These are phyloP conservation scores for Incurvaria masculella DNA, from an alignment of 2,888 invertebrate genomes.

Conservation along the genomic window DNA sequence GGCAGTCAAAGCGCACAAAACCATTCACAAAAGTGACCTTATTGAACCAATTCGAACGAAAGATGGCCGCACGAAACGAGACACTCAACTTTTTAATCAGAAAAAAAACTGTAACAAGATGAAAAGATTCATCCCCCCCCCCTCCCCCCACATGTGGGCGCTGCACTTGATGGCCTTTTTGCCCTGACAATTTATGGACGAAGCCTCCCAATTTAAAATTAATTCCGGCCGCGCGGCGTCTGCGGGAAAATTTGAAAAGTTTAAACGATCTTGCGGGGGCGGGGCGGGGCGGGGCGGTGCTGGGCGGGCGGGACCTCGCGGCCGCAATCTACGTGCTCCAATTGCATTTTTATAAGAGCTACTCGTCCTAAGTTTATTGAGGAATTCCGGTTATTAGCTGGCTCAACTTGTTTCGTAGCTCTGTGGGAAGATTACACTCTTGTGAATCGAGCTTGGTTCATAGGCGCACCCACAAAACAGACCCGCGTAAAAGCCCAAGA, in stretches of 20 bases:
- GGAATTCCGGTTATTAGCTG: slow-evolving; percentile 49
- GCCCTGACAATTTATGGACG: slow-evolving; percentile 26
- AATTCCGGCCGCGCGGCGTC: slow-evolving; percentile 20
- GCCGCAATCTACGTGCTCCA: slow-evolving; percentile 21
- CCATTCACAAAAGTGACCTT: too few relatives aligned
- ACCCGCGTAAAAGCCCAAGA: too few relatives aligned
- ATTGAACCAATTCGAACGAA: too few relatives aligned
- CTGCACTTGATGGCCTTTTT: slow-evolving; percentile 3
- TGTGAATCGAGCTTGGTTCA: too few relatives aligned
- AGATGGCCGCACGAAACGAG: too few relatives aligned
- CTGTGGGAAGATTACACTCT: too few relatives aligned
- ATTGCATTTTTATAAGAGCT: slow-evolving; percentile 49
- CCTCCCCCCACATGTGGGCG: slow-evolving; percentile 24
- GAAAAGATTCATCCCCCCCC: slow-evolving; percentile 17
- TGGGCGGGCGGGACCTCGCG: slow-evolving; percentile 21
- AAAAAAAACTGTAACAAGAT: background rate
- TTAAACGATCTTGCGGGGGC: slow-evolving; percentile 20
- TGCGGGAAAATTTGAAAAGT: slow-evolving; percentile 48
- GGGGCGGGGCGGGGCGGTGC: background rate
- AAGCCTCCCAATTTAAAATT: slow-evolving; percentile 45
- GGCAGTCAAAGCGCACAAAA: too few relatives aligned
- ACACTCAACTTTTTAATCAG: background rate
- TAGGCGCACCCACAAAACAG: too few relatives aligned
- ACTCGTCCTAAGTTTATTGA: slow-evolving; percentile 53
- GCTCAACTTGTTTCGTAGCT: slow-evolving; percentile 36